Base-by-base conservation (phyloP, 2,888 invertebrate genomes). In the Drosophila pseudotakahashii region DNA sequence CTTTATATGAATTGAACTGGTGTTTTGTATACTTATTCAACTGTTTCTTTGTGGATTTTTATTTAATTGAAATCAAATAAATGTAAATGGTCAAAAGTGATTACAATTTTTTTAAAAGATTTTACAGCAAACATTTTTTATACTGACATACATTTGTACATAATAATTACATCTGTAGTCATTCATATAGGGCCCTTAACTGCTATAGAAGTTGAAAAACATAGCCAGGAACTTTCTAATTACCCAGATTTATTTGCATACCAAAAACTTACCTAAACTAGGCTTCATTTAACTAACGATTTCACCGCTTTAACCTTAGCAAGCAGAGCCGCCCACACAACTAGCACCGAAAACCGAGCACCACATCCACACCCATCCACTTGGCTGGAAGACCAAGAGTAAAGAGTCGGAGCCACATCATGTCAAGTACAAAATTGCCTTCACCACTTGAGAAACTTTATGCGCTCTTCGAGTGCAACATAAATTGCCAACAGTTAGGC, bases 381-480 rank as follows among this genome's bases (percentile, higher is more conserved):
- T 77, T 75, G 77, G 73, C 78, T 64, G 64, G 64, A 60, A 52
- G 67, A 51, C 64, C 78, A 61, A 51, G 58, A 26, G 26, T 6
- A 6, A 26, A 26, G 26, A 50, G 41, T 14, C 41, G 42, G 63
- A 72, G 51, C 62, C 66, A 83, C 73, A 77, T 80, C 76, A 80
- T 83, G 66, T 84, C 87, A 83, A 87, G 84, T 87, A 87, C 78
- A 64, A 81, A 87, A 81, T 86, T 81, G 81, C 76, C 87, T 78
- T 73, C 81, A 59, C 73, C 81, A 86, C 81, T 81, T 84, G 73
- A 63, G 63, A 57, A 81, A 81, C 68, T 81, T 81, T 74, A 76
- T 81, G 84, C 81, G 71, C 55, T 44, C 64, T 71, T 72, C 85
- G 75, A 81, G 85, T 78, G 79, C 81, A 84, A 73, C 88, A 85